phyloP scores from a whole-genome alignment of 2,888 invertebrate species.

The Parnassius orleans region DNA sequence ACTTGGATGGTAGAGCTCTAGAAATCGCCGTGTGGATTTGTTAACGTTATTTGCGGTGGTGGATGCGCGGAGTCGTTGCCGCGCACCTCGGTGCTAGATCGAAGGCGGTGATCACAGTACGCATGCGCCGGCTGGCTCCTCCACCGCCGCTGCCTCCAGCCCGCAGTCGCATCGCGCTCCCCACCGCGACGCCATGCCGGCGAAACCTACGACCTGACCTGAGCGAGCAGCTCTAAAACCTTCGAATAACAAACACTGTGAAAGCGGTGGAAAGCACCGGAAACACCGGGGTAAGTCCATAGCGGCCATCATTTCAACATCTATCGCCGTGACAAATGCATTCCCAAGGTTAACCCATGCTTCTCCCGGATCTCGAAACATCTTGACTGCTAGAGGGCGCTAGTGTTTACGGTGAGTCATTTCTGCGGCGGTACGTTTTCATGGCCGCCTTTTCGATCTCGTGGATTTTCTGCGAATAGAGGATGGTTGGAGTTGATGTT shows the following conservation, averaged over 20 bases:
- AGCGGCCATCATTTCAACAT: slow-evolving; percentile 39
- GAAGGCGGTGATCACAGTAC: slow-evolving; percentile 61
- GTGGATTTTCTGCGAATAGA: slow-evolving; percentile 45
- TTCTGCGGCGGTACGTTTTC: slow-evolving; percentile 73
- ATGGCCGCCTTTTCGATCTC: slow-evolving; percentile 69
- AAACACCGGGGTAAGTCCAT: slow-evolving; percentile 68
- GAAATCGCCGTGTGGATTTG: slow-evolving; percentile 57
- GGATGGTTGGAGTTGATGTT: slow-evolving; percentile 70
- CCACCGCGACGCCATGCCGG: slow-evolving; percentile 70
- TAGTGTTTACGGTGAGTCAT: slow-evolving; percentile 73
- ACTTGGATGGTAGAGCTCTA: slow-evolving; percentile 48
- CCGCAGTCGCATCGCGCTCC: slow-evolving; percentile 74
- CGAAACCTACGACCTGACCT: slow-evolving; percentile 68
- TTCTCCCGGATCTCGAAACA: slow-evolving; percentile 51
- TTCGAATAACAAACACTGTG: slow-evolving; percentile 51
- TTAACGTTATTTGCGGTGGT: slow-evolving; percentile 69
- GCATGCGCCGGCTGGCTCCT: slow-evolving; percentile 57
- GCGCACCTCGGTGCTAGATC: slow-evolving; percentile 71
- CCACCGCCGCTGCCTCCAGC: slow-evolving; percentile 54
- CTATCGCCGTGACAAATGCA: slow-evolving; percentile 43
- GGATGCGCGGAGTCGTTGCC: slow-evolving; percentile 56
- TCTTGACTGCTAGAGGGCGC: slow-evolving; percentile 63
- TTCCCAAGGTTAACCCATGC: slow-evolving; percentile 53
- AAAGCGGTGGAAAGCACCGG: slow-evolving; percentile 44
- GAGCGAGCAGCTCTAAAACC: slow-evolving; percentile 65